Evolutionary conservation across 1,140 invertebrate genomes (phyloP).

Genomic region (Calephelis virginiensis): DNA sequence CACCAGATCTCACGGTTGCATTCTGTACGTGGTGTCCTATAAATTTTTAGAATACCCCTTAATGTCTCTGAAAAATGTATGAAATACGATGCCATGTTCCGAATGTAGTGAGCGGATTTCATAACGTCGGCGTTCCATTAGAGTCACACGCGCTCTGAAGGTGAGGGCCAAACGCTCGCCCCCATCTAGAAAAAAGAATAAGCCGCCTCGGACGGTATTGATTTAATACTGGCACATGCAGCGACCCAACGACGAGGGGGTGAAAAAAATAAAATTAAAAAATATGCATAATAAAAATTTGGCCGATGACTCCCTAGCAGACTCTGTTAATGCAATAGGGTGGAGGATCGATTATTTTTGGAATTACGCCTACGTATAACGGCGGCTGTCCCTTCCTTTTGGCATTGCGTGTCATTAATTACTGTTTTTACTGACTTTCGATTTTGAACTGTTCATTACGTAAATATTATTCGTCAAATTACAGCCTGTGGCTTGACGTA

Average conservation of each 20-base stretch:
- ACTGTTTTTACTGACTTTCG: conserved; percentile 24
- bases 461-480: conserved; percentile 10
- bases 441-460: conserved; percentile 20
- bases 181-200: conserved; percentile 52
- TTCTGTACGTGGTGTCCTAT: conserved; percentile 8
- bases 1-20: neutral
- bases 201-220: conserved; percentile 58
- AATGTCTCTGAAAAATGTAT: conserved; percentile 39
- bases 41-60: conserved; percentile 22
- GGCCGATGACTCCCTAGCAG: conserved; percentile 61
- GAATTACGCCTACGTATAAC: conserved; percentile 52
- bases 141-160: conserved; percentile 46
- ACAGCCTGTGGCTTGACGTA: neutral
- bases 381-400: conserved; percentile 25
- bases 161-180: conserved; percentile 51
- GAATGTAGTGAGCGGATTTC: conserved; percentile 39
- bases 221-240: conserved; percentile 66
- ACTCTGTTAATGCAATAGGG: conserved; percentile 56
- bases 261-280: conserved; percentile 73
- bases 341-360: conserved; percentile 68
- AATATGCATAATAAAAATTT: conserved; percentile 78
- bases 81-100: conserved; percentile 39
- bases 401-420: conserved; percentile 26
- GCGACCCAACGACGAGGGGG: conserved; percentile 46
- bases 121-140: conserved; percentile 50